Evolutionary conservation across 37 sponge, comb jelly and placozoan species (phyloP), one percentile per base, ranked within the genome.

Genomic region (Lycopodina hypogea): DNA sequence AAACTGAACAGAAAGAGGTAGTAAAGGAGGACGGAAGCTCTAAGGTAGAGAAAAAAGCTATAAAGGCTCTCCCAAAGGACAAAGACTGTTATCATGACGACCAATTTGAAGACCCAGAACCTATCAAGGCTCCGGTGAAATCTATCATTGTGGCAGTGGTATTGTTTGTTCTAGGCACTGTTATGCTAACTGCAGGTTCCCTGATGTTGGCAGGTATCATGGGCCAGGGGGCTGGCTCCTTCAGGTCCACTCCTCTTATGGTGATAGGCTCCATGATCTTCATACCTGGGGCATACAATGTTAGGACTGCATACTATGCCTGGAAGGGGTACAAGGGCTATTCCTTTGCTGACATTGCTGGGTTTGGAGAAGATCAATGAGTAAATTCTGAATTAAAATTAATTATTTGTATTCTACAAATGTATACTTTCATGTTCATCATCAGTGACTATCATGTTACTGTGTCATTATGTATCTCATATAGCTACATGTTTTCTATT

Each of bases 251-350:
- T 22, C 86, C 86, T 29, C 42, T 87, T 29, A 41, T 87, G 32
- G 59, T 87, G 22, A 28, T 81, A 22, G 88, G 88, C 15, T 32
- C 61, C 0, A 78, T 87, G 12, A 28, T 56, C 2, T 87, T 87
- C 66, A 30, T 87, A 8, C 88, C 88, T 11, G 88, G 88, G 35
- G 56, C 73, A 4, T 87, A 87, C 61, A 62, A 82, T 50, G 78
- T 87, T n/a, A 73, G 88, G 37, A 64, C 83, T 51, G 88, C 88
- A 1, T 81, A 77, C 53, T 81, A 76, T 52, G 88, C 88, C 3
- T 87, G 68, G 64, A 81, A 50, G 30, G 83, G 88, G 0, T 87
- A 87, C 52, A 72, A 34, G 42, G 88, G 88, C 0, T 87, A 55
- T 56, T 82, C 88, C 8, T 87, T 57, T 68, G 77, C 60, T 36